Percentiles rank a stretch among this genome's conserved stretches.
Evolutionary conservation across 2,888 invertebrate species (phyloP).

Genomic region (Oxyteleia sp.): DNA sequence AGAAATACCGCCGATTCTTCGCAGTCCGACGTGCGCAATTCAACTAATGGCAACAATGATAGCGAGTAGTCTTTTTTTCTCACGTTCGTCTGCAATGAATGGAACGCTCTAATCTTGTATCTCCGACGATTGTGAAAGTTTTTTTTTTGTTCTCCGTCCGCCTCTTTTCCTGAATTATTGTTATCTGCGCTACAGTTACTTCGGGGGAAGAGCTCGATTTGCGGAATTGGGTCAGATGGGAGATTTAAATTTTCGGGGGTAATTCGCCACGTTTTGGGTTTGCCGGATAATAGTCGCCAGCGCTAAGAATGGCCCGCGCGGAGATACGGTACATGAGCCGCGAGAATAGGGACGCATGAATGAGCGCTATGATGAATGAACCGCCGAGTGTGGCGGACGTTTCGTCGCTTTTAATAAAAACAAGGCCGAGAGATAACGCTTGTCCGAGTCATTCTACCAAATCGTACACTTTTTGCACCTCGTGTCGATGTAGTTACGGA

Average conservation of each 20-base stretch:
- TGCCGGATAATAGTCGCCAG: constrained; percentile 49
- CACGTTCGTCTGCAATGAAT: constrained; percentile 9
- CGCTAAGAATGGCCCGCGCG: constrained; percentile 31
- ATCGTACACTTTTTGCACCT: constrained; percentile 49
- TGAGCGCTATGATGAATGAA: constrained; percentile 66
- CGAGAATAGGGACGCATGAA: constrained; percentile 73
- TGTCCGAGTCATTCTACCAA: constrained; percentile 60
- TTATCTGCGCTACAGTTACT: constrained; percentile 26
- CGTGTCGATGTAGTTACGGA: constrained; percentile 26
- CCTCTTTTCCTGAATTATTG: constrained; percentile 12
- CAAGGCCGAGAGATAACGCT: constrained; percentile 52
- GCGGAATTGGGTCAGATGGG: constrained; percentile 43
- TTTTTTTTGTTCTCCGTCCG: neutral
- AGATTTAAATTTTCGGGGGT: constrained; percentile 43
- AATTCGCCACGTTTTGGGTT: constrained; percentile 11
- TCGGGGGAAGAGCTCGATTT: constrained; percentile 16
- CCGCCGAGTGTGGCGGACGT: constrained; percentile 49
- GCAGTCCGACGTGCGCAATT: constrained; percentile 2
- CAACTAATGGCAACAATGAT: neutral
- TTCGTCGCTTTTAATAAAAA: constrained; percentile 62
- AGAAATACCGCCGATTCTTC: constrained; percentile 10
- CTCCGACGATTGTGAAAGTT: constrained; percentile 4
- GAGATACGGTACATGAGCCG: constrained; percentile 69
- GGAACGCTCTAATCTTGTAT: neutral
- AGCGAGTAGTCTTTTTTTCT: neutral